phyloP scores from a whole-genome alignment of 2,113 vertebrate genomes.

The Ciconia stormi region DNA sequence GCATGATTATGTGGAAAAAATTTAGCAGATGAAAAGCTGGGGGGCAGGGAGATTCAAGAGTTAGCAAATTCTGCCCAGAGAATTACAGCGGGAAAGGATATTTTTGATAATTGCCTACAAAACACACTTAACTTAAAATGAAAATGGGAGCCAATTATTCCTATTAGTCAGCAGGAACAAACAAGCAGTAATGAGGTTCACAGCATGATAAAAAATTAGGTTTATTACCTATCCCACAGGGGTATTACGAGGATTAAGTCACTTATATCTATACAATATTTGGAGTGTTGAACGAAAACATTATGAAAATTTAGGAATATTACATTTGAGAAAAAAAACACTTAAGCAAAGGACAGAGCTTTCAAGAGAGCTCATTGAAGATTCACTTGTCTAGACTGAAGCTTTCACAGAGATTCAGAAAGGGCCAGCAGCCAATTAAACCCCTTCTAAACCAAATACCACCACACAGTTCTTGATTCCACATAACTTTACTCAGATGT shows the following conservation, averaged over 20 bases:
- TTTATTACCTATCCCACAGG: conserved; percentile 9
- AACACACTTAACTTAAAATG: not conserved
- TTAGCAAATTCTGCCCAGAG: not conserved
- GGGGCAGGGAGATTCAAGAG: not conserved
- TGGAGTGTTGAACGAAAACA: conserved; percentile 4
- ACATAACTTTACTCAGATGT: not conserved
- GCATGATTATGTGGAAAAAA: not conserved
- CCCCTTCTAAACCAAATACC: not conserved
- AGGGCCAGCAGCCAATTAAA: not conserved
- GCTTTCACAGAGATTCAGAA: not conserved
- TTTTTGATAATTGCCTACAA: conserved; percentile 17
- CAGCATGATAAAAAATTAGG: conserved; percentile 9
- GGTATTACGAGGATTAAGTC: not conserved
- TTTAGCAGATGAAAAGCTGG: not conserved
- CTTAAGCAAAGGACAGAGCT: not conserved
- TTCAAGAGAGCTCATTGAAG: not conserved
- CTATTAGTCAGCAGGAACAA: conserved; percentile 23
- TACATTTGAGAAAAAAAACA: not conserved
- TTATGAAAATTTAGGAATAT: not conserved
- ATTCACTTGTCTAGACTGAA: conserved; percentile 30
- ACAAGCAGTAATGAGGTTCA: conserved; percentile 7
- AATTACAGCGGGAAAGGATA: not conserved
- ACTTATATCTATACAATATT: not conserved
- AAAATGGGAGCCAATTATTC: conserved; percentile 16
- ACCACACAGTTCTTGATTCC: not conserved